Percentiles rank a stretch among this genome's conserved stretches.
phyloP scores from a whole-genome alignment of 2,113 vertebrate genomes.

The Atlantisia rogersi region DNA sequence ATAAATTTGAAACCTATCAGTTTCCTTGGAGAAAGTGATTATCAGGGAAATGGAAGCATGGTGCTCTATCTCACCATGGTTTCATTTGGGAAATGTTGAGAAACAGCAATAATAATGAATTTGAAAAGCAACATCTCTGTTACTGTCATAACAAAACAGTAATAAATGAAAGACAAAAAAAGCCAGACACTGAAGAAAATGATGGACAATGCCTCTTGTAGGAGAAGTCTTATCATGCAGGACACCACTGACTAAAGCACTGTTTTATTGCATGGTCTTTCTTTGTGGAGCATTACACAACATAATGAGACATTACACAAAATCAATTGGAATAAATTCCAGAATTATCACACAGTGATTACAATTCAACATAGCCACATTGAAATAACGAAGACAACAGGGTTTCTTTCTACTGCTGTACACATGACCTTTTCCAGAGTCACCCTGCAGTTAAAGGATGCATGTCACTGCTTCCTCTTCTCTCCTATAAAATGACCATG shows the following conservation, averaged over 20 bases:
- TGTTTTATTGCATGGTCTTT: neutral
- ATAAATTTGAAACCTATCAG: constrained; percentile 48
- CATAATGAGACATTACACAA: neutral
- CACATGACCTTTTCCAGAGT: neutral
- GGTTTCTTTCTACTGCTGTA: neutral
- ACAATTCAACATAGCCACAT: neutral
- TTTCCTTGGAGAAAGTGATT: constrained; percentile 55
- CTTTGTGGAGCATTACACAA: neutral
- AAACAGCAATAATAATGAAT: constrained; percentile 46
- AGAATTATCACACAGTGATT: neutral
- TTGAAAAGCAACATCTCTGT: constrained; percentile 42
- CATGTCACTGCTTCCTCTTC: neutral
- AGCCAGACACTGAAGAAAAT: neutral
- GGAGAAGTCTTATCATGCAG: neutral
- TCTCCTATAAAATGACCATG: neutral
- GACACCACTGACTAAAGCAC: neutral
- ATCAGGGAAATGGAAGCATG: constrained; percentile 17
- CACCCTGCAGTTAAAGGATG: neutral
- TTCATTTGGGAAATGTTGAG: constrained; percentile 52
- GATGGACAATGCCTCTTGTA: neutral
- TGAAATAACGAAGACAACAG: neutral
- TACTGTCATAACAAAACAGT: neutral
- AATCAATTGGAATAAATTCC: constrained; percentile 13
- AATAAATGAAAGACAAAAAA: constrained; percentile 47
- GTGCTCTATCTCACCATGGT: neutral